Base-by-base conservation (phyloP, 2,797 vertebrate species). In the Falco novaeseelandiae region DNA sequence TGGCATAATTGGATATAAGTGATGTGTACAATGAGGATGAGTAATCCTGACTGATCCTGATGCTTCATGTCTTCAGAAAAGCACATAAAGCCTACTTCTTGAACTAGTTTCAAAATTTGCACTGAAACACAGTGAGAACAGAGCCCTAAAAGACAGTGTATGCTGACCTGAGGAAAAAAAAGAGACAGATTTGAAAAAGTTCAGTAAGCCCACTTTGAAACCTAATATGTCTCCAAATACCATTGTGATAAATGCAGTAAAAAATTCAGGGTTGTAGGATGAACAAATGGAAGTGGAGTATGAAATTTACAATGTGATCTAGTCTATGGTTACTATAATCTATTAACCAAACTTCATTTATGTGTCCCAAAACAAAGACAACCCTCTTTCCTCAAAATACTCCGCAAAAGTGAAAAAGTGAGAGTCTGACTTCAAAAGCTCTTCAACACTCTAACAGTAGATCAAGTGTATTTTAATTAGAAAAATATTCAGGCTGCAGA, bases 381-480 rank as follows among this genome's bases (percentile, higher is more conserved):
- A 91, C 32, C 19, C 19, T 74, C 22, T 92, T 89, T 52, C 61
- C 76, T 62, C 69, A 42, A 90, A 93, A 93, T 16, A 81, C 32
- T n/a, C 82, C n/a, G 58, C 26, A 55, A 36, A 93, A 94, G 55
- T 69, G n/a, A 58, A 76, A 71, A 87, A 92, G 82, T 49, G 29
- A 49, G 74, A 90, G 38, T 19, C 66, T 79, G 76, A 91, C 84
- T 95, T 95, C 93, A 97, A 96, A 97, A 96, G 79, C 65, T 55
- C 82, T 78, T 48, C 8, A 51, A 20, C 30, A 23, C 46, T 55
- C 16, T 78, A 93, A 69, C 93, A 95, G 91, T 34, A 95, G 84
- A 94, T 88, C 92, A 95, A 94, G 79, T 86, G 79, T 65, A 89
- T 94, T 96, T 95, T 96, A 95, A 96, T 91, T 93, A 95, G 91